phyloP scores from a whole-genome alignment of 2,797 vertebrate genomes.

The Epinephelus malabaricus region DNA sequence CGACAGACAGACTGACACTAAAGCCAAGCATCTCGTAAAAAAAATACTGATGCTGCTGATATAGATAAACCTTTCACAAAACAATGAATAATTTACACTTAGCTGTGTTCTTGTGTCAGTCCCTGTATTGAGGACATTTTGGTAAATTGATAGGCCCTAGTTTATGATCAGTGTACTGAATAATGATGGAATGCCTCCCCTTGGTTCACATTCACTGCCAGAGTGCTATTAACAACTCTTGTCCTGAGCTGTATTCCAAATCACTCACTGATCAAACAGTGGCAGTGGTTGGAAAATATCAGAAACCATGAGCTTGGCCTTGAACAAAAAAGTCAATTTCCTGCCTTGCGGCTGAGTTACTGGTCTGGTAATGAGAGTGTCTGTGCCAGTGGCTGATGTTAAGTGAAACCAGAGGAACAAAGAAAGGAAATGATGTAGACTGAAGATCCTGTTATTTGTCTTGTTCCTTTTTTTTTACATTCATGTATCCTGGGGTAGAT shows the following conservation, averaged over 20 bases:
- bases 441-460: conserved; percentile 43
- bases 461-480: conserved; percentile 30
- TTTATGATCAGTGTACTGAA: background rate
- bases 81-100: background rate
- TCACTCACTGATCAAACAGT: conserved; percentile 34
- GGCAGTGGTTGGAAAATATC: conserved; percentile 32
- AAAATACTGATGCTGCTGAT: background rate
- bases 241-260: conserved; percentile 24
- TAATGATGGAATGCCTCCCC: background rate
- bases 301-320: conserved; percentile 22
- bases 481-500: conserved; percentile 20
- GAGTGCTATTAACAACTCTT: background rate
- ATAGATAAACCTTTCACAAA: background rate
- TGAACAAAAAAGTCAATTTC: conserved; percentile 57
- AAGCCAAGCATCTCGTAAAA: background rate
- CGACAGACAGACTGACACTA: background rate
- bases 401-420: conserved; percentile 43
- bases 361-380: conserved; percentile 46
- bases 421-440: conserved; percentile 51
- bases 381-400: conserved; percentile 20
- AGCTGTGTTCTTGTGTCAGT: background rate
- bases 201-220: background rate
- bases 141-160: background rate
- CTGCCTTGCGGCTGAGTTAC: conserved; percentile 41
- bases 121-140: conserved; percentile 1